Conservation (phyloP, 2,797 vertebrate species). For the Urosaurus nigricauda region DNA sequence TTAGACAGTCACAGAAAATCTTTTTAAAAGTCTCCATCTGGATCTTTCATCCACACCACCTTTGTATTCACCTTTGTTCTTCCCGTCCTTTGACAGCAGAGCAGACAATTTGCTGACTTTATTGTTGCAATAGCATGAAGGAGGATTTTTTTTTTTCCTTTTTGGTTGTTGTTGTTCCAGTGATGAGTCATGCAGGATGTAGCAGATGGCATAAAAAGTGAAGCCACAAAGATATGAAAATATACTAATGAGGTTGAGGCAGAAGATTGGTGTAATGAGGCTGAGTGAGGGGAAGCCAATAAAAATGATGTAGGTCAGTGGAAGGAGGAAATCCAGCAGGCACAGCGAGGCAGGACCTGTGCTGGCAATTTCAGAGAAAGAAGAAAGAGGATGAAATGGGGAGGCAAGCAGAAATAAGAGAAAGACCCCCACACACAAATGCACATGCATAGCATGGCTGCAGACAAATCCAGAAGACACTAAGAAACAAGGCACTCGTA, state of each 20-base stretch:
- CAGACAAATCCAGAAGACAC: rapidly evolving
- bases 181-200: constrained; percentile 40
- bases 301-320: constrained; percentile 8
- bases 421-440: neutral
- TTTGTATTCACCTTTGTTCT: neutral
- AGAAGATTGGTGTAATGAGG: constrained; percentile 13
- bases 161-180: constrained; percentile 41
- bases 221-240: constrained; percentile 40
- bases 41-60: neutral
- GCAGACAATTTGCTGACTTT: rapidly evolving
- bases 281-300: constrained; percentile 9
- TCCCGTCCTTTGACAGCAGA: constrained; percentile 11
- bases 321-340: constrained; percentile 5
- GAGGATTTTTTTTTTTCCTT: neutral
- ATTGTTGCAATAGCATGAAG: constrained; percentile 1
- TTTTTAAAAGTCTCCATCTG: neutral
- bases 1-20: neutral
- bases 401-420: neutral
- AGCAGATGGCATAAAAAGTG: constrained; percentile 46
- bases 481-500: neutral
- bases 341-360: neutral
- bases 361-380: neutral
- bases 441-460: neutral
- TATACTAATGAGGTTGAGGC: constrained; percentile 21
- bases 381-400: neutral